Base-by-base conservation (phyloP, 2,888 invertebrate species). In the Oasisia sp. region DNA sequence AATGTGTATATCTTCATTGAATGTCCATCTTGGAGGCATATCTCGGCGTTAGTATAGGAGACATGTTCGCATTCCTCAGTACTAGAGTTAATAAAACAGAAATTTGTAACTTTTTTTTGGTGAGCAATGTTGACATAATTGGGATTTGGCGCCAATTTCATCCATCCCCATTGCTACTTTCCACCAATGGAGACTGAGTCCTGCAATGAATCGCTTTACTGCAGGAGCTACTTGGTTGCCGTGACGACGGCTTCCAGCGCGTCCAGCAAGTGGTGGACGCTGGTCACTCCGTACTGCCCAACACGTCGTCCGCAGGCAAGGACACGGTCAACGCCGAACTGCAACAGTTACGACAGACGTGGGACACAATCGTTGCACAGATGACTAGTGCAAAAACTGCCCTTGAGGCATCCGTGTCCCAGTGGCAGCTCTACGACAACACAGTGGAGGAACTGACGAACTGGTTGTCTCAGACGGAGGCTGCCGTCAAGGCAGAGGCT, bases 341-440 rank as follows among this genome's bases (percentile, higher is more conserved):
- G 7, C 74, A 27, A 27, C 74, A 74, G 27, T 27, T 74, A 74
- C 74, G 74, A n/a, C 14, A 44, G n/a, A 90, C 44, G 14, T 38
- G 44, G 32, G 74, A 74, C 27, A 27, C 74, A 74, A 74, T 74
- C 74, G 74, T 27, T 74, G 74, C 74, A 74, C 74, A 74, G 27
- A 74, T 74, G 91, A 32, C 50, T 91, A 98, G 98, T 56, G 94
- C 94, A 0, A 94, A 95, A 92, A 97, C 98, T 92, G 98, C 98
- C 94, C 97, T 99, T 56, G 98, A 98, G 96, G 97, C 98, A 0
- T 98, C 98, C 96, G 97, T 98, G 92, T 98, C 98, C 95, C 98
- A 98, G 94, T 99, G 98, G 99, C 98, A 98, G n/a, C 98, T 98
- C 4, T 98, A 98, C 95, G 98, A 99, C 96, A 98, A 99, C 95